phyloP scores from a whole-genome alignment of 2,888 invertebrate genomes.

The Galeopsomyia nigrocyanea region DNA sequence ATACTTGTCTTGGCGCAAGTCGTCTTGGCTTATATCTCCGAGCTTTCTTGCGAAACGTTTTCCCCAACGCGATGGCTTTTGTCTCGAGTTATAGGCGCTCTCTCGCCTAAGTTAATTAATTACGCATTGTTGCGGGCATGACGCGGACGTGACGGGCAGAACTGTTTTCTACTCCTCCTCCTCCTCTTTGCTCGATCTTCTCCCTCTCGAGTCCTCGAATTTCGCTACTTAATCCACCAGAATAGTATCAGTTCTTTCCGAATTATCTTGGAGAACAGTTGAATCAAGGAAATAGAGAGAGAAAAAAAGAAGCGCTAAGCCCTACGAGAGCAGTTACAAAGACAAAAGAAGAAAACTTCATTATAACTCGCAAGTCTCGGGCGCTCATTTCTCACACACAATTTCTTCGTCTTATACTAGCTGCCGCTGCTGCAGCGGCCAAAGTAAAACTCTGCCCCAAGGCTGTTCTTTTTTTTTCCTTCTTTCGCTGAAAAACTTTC shows the following conservation, averaged over 20 bases:
- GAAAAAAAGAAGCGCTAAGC: constrained; percentile 1
- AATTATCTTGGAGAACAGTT: not conserved
- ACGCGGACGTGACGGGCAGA: not conserved
- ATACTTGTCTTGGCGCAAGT: no score
- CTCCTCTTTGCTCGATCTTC: not conserved
- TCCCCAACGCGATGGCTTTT: no score
- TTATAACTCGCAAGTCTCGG: constrained; percentile 32
- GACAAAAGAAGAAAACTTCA: constrained; percentile 35
- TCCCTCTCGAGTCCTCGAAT: no score
- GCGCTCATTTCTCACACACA: constrained; percentile 14
- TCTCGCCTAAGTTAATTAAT: constrained; percentile 20
- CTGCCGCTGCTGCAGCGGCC: not conserved
- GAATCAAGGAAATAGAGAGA: constrained; percentile 14
- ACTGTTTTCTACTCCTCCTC: not conserved
- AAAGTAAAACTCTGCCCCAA: not conserved
- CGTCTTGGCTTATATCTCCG: no score
- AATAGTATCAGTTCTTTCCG: no score
- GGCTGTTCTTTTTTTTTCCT: constrained; percentile 1
- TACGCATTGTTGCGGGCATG: not conserved
- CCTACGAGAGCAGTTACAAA: constrained; percentile 20
- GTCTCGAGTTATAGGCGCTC: no score
- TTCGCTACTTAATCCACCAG: no score
- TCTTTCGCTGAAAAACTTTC: constrained; percentile 21
- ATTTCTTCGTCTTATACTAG: constrained; percentile 1
- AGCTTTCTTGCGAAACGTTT: no score